Conservation (phyloP, 2,113 vertebrate species). For the Grus americana region DNA sequence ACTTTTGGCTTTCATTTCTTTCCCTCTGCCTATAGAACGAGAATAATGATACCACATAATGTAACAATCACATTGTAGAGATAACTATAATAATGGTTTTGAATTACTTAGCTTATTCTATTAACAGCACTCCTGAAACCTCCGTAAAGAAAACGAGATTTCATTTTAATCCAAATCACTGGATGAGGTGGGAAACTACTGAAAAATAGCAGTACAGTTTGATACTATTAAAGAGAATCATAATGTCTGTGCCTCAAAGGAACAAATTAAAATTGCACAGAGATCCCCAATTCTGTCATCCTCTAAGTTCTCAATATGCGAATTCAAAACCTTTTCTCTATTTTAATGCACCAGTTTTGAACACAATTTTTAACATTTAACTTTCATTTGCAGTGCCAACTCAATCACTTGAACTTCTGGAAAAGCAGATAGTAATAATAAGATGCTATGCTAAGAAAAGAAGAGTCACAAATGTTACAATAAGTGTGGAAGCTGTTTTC, state of each 20-base stretch:
- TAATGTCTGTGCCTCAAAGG: not conserved
- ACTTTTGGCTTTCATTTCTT: not conserved
- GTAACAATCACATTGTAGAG: not conserved
- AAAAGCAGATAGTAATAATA: not conserved
- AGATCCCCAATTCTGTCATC: not conserved
- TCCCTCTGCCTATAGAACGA: not conserved
- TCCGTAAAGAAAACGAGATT: not conserved
- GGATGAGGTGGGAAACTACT: not conserved
- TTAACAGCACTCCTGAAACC: not conserved
- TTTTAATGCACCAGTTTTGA: not conserved
- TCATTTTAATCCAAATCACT: not conserved
- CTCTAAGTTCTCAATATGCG: not conserved
- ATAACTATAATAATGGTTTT: not conserved
- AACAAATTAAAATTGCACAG: not conserved
- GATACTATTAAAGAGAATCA: not conserved
- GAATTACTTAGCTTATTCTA: not conserved
- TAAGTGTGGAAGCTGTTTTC: not conserved
- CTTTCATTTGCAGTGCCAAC: not conserved
- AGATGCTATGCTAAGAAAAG: not conserved
- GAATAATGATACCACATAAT: not conserved
- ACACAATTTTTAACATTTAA: not conserved
- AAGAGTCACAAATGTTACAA: not conserved
- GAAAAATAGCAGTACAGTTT: not conserved
- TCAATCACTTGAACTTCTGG: not conserved
- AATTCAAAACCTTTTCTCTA: not conserved